These are phyloP conservation scores for Hemiprocne comata DNA, from an alignment of 2,113 vertebrate genomes.

Conservation along the genomic window DNA sequence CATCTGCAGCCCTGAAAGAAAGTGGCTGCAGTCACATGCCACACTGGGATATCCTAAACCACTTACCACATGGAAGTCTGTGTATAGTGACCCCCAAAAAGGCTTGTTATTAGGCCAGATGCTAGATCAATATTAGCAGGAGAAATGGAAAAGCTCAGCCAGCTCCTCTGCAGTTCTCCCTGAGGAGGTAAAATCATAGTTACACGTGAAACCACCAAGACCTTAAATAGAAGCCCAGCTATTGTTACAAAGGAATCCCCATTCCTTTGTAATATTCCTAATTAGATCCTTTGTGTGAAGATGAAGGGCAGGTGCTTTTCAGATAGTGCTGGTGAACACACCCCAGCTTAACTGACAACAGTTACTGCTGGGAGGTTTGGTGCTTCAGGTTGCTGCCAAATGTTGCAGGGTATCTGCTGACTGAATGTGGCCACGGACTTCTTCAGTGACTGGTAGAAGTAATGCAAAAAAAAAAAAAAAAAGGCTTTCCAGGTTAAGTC, in stretches of 20 bases:
- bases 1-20: background rate
- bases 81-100: background rate
- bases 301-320: background rate
- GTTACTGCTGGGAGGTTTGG: background rate
- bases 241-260: background rate
- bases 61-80: background rate
- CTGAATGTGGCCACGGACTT: background rate
- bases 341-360: background rate
- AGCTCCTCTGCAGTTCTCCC: background rate
- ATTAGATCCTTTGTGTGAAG: background rate
- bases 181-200: background rate
- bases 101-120: background rate
- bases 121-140: background rate
- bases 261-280: background rate
- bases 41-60: background rate
- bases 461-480: background rate
- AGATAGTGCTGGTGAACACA: background rate
- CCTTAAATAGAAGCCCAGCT: background rate
- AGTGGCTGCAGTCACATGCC: background rate
- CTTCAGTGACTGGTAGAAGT: background rate
- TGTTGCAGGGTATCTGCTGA: background rate
- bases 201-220: background rate
- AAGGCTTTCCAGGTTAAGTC: background rate
- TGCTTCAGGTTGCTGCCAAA: background rate
- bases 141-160: constrained; percentile 9